phyloP scores from a whole-genome alignment of 2,888 invertebrate species.

The Autographa pulchrina region DNA sequence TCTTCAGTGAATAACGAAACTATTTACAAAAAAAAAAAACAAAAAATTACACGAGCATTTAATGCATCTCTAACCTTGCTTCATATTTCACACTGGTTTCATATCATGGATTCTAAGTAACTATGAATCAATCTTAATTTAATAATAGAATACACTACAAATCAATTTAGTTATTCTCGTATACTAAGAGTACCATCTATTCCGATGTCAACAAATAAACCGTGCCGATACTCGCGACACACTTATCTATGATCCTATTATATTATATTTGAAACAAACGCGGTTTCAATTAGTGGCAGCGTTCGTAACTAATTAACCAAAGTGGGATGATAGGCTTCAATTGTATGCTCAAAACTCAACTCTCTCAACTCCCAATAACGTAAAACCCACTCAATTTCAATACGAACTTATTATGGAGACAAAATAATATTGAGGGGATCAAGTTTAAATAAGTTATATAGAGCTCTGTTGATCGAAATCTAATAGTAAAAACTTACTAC shows the following conservation, averaged over 20 bases:
- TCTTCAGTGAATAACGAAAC: no score
- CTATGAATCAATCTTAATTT: neutral
- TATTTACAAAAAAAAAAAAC: no score
- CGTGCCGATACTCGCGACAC: neutral
- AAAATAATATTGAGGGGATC: slow-evolving; percentile 14
- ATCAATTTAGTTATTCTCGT: neutral
- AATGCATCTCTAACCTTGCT: no score
- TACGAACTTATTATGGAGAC: slow-evolving; percentile 21
- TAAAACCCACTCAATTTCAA: slow-evolving; percentile 8
- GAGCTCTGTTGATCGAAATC: neutral
- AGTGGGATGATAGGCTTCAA: slow-evolving; percentile 7
- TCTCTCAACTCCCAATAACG: slow-evolving; percentile 6
- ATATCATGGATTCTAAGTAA: neutral
- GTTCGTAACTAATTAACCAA: slow-evolving; percentile 2
- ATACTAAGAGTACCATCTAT: neutral
- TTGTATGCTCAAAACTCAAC: neutral
- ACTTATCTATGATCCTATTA: slow-evolving; percentile 7
- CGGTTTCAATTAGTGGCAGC: slow-evolving; percentile 5
- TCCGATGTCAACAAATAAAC: neutral
- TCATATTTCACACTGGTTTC: neutral
- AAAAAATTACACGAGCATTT: no score
- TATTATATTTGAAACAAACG: slow-evolving; percentile 2
- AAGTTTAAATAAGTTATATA: neutral
- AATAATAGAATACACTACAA: neutral
- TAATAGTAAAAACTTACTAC: neutral